Percentiles rank a stretch among this genome's conserved stretches.
Conservation (phyloP, 2,888 invertebrate species). For the Acleris emargana region DNA sequence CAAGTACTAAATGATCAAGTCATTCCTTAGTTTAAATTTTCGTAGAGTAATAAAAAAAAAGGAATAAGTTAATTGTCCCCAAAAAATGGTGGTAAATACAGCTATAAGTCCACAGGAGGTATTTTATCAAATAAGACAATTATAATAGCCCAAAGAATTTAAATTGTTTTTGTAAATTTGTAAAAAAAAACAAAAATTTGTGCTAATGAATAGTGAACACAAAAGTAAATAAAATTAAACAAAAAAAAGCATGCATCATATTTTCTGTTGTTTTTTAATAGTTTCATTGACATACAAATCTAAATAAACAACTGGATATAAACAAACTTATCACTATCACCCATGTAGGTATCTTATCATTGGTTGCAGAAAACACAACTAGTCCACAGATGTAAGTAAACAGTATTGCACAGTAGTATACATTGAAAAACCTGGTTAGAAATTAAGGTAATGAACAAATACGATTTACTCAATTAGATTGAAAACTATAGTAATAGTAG, state of each 20-base stretch:
- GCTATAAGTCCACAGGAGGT: no score
- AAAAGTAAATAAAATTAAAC: background rate
- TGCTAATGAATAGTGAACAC: no score
- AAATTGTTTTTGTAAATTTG: no score
- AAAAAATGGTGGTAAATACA: no score
- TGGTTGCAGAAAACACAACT: conserved; percentile 24
- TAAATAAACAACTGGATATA: conserved; percentile 30
- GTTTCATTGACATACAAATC: conserved; percentile 32
- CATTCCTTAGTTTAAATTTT: no score
- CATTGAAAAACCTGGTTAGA: background rate
- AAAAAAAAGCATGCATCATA: conserved; percentile 1
- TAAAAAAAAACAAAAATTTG: no score
- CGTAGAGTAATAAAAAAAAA: no score
- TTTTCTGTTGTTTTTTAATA: conserved; percentile 3
- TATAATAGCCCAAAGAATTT: no score
- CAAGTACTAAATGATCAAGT: no score
- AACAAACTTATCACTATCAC: conserved; percentile 24
- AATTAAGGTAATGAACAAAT: background rate
- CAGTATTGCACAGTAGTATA: background rate
- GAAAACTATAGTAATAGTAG: conserved; percentile 29
- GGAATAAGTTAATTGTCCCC: no score
- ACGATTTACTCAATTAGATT: background rate
- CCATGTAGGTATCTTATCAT: conserved; percentile 29
- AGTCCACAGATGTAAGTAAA: conserved; percentile 8
- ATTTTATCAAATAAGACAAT: no score